Percentiles rank a stretch among this genome's conserved stretches.
These are phyloP conservation scores for Paramormyrops hopkinsi DNA, from an alignment of 2,797 vertebrate genomes.

Conservation along the genomic window DNA sequence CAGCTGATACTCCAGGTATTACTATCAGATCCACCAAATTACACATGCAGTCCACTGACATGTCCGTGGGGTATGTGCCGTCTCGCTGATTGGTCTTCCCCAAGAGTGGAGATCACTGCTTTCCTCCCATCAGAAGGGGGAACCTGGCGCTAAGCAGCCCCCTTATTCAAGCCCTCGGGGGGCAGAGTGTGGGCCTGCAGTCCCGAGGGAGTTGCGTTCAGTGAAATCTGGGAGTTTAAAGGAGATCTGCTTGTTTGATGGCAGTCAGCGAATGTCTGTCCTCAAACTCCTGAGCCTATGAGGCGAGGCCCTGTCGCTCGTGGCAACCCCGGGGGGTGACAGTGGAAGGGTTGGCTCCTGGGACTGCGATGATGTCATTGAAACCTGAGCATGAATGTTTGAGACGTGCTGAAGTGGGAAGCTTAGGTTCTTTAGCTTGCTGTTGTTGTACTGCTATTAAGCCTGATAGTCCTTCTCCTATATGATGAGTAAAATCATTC, in stretches of 20 bases:
- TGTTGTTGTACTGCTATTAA: neutral
- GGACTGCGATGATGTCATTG: slow-evolving; percentile 29
- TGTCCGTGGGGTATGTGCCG: neutral
- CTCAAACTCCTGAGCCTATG: slow-evolving; percentile 34
- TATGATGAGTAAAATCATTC: slow-evolving; percentile 1
- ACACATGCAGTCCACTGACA: slow-evolving; percentile 38
- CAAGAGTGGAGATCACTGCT: slow-evolving; percentile 7
- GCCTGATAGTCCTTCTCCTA: neutral
- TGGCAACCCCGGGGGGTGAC: slow-evolving; percentile 52
- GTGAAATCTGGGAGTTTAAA: slow-evolving; percentile 26
- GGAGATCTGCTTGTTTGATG: slow-evolving; percentile 36
- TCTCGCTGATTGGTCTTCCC: neutral
- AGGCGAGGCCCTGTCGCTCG: slow-evolving; percentile 42
- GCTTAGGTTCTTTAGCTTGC: neutral
- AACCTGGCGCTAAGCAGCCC: slow-evolving; percentile 15
- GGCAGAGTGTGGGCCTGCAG: slow-evolving; percentile 32
- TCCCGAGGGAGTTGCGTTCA: slow-evolving; percentile 17
- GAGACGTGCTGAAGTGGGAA: neutral
- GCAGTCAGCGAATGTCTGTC: slow-evolving; percentile 37
- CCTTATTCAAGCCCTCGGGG: slow-evolving; percentile 29
- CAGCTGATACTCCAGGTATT: slow-evolving; percentile 30
- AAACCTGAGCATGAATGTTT: slow-evolving; percentile 12
- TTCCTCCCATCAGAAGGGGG: slow-evolving; percentile 23
- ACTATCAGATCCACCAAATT: slow-evolving; percentile 36
- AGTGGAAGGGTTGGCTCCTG: slow-evolving; percentile 29